A percentile compares a stretch with the other conserved stretches of the same genome.
Conservation (phyloP, 2,888 invertebrate species). For the Eupithecia vulgata region DNA sequence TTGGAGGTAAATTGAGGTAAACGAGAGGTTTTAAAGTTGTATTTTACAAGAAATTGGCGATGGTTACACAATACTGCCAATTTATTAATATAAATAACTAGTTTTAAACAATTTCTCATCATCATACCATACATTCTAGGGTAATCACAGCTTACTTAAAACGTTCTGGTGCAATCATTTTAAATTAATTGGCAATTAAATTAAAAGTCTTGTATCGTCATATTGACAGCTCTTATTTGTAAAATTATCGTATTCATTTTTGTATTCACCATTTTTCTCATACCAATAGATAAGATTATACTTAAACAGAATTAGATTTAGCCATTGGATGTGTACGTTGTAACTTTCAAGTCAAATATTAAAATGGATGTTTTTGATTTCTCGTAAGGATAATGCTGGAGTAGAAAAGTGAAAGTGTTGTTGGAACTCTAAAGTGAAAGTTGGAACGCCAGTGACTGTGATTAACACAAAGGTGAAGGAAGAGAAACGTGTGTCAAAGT, state of each 20-base stretch:
- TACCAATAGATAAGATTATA: constrained; percentile 20
- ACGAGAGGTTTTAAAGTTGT: not conserved
- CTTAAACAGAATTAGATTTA: constrained; percentile 22
- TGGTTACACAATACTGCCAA: constrained; percentile 30
- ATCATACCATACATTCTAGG: constrained; percentile 4
- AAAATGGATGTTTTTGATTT: constrained; percentile 28
- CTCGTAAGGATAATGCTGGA: constrained; percentile 14
- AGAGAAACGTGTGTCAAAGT: constrained; percentile 27
- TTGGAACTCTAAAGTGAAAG: constrained; percentile 23
- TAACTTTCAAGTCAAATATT: constrained; percentile 25
- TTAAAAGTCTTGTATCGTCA: constrained; percentile 15
- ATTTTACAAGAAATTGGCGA: constrained; percentile 18
- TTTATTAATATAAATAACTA: constrained; percentile 23
- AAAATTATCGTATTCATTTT: constrained; percentile 7
- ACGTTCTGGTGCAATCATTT: not conserved
- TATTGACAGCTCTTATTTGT: constrained; percentile 20
- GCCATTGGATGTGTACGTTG: constrained; percentile 22
- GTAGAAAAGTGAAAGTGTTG: constrained; percentile 20
- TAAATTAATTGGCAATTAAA: constrained; percentile 7
- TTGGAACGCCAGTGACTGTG: constrained; percentile 20
- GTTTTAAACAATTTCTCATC: constrained; percentile 11
- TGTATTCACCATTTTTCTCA: constrained; percentile 20
- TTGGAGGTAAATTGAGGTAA: not conserved
- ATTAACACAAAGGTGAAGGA: constrained; percentile 24
- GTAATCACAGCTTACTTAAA: not conserved